Evolutionary conservation across 2,888 invertebrate species (phyloP), one percentile per base, ranked within the genome.

Genomic region (Torymus texanus): DNA sequence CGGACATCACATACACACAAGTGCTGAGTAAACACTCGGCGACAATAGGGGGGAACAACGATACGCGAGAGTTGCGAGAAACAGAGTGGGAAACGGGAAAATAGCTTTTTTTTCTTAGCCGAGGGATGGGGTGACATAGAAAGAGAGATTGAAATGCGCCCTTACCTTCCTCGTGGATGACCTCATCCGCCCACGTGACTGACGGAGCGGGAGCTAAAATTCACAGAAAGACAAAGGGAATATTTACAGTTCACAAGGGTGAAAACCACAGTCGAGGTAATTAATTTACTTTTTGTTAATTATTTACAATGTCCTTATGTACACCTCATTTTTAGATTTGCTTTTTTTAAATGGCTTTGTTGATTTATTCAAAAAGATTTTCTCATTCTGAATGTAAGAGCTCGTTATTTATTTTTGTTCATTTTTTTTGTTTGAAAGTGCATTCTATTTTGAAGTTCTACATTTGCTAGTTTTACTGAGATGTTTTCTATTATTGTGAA

Each of bases 161-260:
- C 81, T 81, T 77, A 81, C 81, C 79, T 79, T 79, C 58, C 21
- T 73, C 58, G 21, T 70, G 75, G 2, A 65, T 41, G 21, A 79
- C 61, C 53, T 74, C 63, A 65, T 78, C 68, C 59, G 72, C 73
- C 80, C 82, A 72, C 5, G 66, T 75, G 21, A 80, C 65, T 18
- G 68, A 41, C 11, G 76, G 18, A 14, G 79, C 24, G 11, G 81
- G 66, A 58, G 71, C 82, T 82, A 78, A 73, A 82, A 81, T 75
- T 72, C 24, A 77, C 76, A 79, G 72, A 81, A 76, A 75, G 73
- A 78, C 75, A 70, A 14, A 11, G 71, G 78, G 70, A 59, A n/a
- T 73, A 67, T 66, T 62, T 72, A 75, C 79, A 75, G 18, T 67
- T 56, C 75, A 75, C 66, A 8, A 51, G 66, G 75, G 29, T 14